Base-by-base conservation (phyloP, 1,140 invertebrate genomes). In the Alviniconcha marisindica region DNA sequence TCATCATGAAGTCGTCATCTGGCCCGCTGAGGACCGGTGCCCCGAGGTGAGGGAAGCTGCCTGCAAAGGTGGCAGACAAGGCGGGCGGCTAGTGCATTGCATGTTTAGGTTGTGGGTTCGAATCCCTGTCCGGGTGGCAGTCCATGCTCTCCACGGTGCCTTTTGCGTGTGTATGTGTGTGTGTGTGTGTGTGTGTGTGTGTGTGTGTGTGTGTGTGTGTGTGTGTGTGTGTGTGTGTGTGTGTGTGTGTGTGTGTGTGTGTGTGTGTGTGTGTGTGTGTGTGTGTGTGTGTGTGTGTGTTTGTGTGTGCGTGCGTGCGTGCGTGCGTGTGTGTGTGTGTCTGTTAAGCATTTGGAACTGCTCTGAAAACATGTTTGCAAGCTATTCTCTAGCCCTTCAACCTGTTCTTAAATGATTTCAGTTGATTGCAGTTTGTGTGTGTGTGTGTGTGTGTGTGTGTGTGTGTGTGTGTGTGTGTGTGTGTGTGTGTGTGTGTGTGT, bases 101-200 rank as follows among this genome's bases (percentile, higher is more conserved):
- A 33, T n/a, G n/a, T n/a, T n/a, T n/a, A n/a, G n/a, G n/a, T n/a
- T n/a, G n/a, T n/a, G n/a, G n/a, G n/a, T n/a, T n/a, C n/a, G n/a
- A n/a, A n/a, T n/a, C n/a, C n/a, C n/a, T n/a, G n/a, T n/a, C n/a
- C n/a, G n/a, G n/a, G n/a, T n/a, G n/a, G n/a, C n/a, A n/a, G n/a
- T n/a, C n/a, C n/a, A n/a, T n/a, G n/a, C n/a, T n/a, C n/a, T n/a
- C n/a, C n/a, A n/a, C n/a, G n/a, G n/a, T n/a, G n/a, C n/a, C n/a
- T n/a, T 56, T n/a, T 56, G 54, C 28, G 54, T 56, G 54, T 56
- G 54, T 56, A n/a, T 56, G 54, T 60, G 54, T 60, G 54, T 60
- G 54, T 60, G 54, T 60, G 54, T 60, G 54, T 60, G 54, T 60
- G 54, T 56, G 54, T 60, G 54, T 60, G 54, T 60, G 54, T 60